Evolutionary conservation across 2,797 vertebrate genomes (phyloP).

Genomic region (Menidia menidia): DNA sequence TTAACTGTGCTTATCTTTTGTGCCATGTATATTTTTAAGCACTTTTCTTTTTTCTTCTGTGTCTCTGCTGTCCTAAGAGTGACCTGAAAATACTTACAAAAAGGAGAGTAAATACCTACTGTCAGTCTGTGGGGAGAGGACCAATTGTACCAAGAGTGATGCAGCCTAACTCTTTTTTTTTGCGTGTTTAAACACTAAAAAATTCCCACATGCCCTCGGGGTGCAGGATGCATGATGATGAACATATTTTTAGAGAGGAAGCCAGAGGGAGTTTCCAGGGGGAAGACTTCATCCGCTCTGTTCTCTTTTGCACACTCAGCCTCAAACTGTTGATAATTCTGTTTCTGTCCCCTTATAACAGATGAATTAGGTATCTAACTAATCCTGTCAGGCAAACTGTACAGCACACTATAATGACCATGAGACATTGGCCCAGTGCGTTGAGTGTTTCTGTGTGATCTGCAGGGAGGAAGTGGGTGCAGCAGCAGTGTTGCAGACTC

Average conservation of each 20-base stretch:
- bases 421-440: neutral
- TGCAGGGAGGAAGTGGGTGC: conserved; percentile 56
- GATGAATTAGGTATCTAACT: neutral
- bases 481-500: conserved; percentile 52
- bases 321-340: neutral
- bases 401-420: neutral
- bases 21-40: neutral
- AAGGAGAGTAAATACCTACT: neutral
- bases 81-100: neutral
- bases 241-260: conserved; percentile 42
- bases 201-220: conserved; percentile 34
- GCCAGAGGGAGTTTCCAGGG: conserved; percentile 57
- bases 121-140: conserved; percentile 4
- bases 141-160: neutral
- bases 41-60: neutral
- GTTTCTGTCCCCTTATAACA: neutral
- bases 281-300: conserved; percentile 37
- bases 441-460: conserved; percentile 19
- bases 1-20: conserved; percentile 4
- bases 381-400: neutral
- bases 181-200: conserved; percentile 6
- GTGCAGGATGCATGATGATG: conserved; percentile 5
- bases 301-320: conserved; percentile 20
- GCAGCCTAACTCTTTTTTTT: conserved; percentile 1
- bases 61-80: neutral